Evolutionary conservation across 2,113 vertebrate species (phyloP).

Genomic region (Leptodactylus fuscus): DNA sequence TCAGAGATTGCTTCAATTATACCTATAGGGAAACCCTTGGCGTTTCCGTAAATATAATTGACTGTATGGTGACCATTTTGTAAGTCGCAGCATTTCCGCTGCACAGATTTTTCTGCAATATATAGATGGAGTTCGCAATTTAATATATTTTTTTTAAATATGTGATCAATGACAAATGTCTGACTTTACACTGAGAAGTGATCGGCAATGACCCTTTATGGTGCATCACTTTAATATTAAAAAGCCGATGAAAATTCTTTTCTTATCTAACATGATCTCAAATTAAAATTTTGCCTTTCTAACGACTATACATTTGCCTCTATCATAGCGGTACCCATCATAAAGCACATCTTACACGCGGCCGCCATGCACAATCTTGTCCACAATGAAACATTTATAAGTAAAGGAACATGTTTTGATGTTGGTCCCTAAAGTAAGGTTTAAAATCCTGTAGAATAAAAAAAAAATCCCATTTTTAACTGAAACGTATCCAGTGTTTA

Average conservation of each 20-base stretch:
- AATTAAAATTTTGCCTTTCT: neutral
- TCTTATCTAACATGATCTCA: neutral
- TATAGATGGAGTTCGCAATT: too few species aligned
- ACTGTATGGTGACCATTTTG: too few species aligned
- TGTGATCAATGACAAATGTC: too few species aligned
- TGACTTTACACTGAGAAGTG: too few species aligned
- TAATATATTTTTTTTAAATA: too few species aligned
- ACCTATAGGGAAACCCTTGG: too few species aligned
- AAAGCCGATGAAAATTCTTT: neutral
- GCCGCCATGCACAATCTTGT: constrained; percentile 5
- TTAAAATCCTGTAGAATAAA: constrained; percentile 28
- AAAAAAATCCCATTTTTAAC: constrained; percentile 50
- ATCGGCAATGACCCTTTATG: too few species aligned
- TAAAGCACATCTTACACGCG: neutral
- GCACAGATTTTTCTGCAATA: too few species aligned
- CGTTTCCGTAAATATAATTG: too few species aligned
- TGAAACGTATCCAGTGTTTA: constrained; percentile 56
- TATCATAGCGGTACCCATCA: neutral
- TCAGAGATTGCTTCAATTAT: too few species aligned
- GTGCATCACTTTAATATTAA: neutral
- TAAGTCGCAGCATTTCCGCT: too few species aligned
- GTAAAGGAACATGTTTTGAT: constrained; percentile 42
- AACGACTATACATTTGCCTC: neutral
- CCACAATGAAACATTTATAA: constrained; percentile 9
- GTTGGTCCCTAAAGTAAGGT: constrained; percentile 26